A percentile compares a stretch with the other conserved stretches of the same genome.
Evolutionary conservation across 1,140 invertebrate species (phyloP).

Genomic region (Akabosia matsudoensis): DNA sequence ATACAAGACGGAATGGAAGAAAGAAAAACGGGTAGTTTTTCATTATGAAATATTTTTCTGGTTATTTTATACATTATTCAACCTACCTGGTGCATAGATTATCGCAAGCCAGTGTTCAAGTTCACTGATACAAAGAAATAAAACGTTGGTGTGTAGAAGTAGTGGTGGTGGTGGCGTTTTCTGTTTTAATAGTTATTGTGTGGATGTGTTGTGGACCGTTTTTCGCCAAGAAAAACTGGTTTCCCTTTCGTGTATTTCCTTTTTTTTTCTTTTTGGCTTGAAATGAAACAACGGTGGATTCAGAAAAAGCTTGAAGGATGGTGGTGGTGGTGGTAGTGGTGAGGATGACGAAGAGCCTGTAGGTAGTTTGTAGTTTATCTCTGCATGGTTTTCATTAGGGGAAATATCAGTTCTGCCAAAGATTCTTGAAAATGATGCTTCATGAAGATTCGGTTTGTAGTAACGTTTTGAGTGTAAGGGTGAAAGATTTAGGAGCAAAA

Average conservation of each 20-base stretch:
- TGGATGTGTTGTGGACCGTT: not conserved
- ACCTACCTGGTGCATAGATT: not conserved
- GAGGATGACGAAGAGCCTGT: not conserved
- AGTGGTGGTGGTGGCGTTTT: too few species aligned
- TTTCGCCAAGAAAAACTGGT: constrained; percentile 13
- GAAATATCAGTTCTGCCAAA: too few species aligned
- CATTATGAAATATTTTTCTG: too few species aligned
- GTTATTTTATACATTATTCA: too few species aligned
- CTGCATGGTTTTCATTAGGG: not conserved
- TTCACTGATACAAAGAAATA: not conserved
- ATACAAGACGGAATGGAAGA: too few species aligned
- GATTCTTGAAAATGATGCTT: too few species aligned
- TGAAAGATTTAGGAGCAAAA: too few species aligned
- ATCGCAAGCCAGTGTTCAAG: not conserved
- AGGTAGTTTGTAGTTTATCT: not conserved
- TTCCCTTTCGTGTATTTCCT: constrained; percentile 15
- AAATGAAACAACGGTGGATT: not conserved
- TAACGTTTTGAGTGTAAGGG: too few species aligned
- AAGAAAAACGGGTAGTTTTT: not conserved
- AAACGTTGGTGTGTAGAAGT: not conserved
- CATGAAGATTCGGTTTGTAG: too few species aligned
- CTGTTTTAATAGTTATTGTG: not conserved
- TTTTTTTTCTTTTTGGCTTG: not conserved
- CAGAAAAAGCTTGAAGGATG: too few species aligned
- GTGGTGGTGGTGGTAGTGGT: too few species aligned